A percentile compares a stretch with the other conserved stretches of the same genome.
These are phyloP conservation scores for Athalia circularis DNA, from an alignment of 2,888 invertebrate species.

Conservation along the genomic window DNA sequence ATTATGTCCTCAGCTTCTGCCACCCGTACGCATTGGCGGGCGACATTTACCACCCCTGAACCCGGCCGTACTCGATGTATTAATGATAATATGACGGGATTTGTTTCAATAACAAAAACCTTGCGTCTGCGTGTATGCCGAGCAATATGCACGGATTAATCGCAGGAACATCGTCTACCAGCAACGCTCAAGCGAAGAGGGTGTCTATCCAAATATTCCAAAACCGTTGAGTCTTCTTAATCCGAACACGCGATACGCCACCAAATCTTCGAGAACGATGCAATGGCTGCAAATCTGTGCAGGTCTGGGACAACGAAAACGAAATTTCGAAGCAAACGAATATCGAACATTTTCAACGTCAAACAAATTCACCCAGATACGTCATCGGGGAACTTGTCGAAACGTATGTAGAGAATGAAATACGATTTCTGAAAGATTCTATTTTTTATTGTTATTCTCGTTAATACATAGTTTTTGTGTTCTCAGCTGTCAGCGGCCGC, in stretches of 20 bases:
- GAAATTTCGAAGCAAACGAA: too few species aligned
- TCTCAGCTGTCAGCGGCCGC: background rate
- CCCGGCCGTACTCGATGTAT: conserved; percentile 49
- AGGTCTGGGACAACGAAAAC: too few species aligned
- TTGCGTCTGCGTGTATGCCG: conserved; percentile 34
- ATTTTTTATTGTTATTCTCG: background rate
- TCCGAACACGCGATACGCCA: background rate
- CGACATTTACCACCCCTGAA: conserved; percentile 48
- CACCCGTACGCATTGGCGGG: conserved; percentile 32
- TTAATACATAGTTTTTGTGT: background rate
- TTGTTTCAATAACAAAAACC: conserved; percentile 67
- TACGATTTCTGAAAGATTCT: too few species aligned
- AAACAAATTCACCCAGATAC: too few species aligned
- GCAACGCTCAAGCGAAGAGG: conserved; percentile 14
- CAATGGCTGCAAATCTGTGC: conserved; percentile 4
- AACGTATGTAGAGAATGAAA: too few species aligned
- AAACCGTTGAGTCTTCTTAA: conserved; percentile 16
- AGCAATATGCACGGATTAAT: conserved; percentile 38
- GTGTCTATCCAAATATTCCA: conserved; percentile 13
- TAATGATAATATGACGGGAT: conserved; percentile 62
- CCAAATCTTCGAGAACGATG: conserved; percentile 8
- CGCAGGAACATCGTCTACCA: background rate
- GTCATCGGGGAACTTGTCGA: too few species aligned
- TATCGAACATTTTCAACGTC: too few species aligned
- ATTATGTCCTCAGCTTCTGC: conserved; percentile 50